These are phyloP conservation scores for Rachycentron canadum DNA, from an alignment of 2,797 vertebrate species.

Conservation along the genomic window DNA sequence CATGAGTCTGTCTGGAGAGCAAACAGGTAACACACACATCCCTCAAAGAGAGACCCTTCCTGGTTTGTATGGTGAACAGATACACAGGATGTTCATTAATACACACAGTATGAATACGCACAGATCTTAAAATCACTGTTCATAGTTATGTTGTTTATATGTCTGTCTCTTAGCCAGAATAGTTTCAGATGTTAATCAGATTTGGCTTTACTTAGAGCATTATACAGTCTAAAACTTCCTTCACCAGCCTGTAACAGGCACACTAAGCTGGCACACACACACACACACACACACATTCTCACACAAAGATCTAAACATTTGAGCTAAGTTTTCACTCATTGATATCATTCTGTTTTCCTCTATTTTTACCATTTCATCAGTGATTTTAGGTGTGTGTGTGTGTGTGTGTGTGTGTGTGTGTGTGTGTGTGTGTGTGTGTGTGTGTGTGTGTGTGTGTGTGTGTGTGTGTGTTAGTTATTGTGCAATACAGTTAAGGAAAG, in stretches of 20 bases:
- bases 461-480: too few relatives aligned
- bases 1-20: slow-evolving; percentile 93
- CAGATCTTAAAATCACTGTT: not conserved
- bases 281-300: slow-evolving; percentile 6
- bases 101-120: too few relatives aligned
- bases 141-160: slow-evolving; percentile 9
- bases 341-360: slow-evolving; percentile 4
- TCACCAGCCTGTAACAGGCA: slow-evolving; percentile 64
- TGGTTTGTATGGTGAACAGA: not conserved
- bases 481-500: not conserved
- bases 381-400: slow-evolving; percentile 5
- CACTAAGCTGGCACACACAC: slow-evolving; percentile 46
- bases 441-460: too few relatives aligned
- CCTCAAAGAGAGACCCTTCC: not conserved
- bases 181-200: slow-evolving; percentile 67
- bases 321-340: slow-evolving; percentile 33
- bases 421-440: too few relatives aligned
- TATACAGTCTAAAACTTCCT: slow-evolving; percentile 66
- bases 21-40: slow-evolving; percentile 86
- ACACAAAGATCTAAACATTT: slow-evolving; percentile 4
- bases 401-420: not conserved
- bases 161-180: slow-evolving; percentile 45
- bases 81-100: not conserved
- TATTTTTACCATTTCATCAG: slow-evolving; percentile 24
- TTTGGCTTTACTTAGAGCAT: slow-evolving; percentile 75